Percentiles rank a stretch among this genome's conserved stretches.
These are phyloP conservation scores for Empidonax traillii DNA, from an alignment of 2,113 vertebrate species.

Conservation along the genomic window DNA sequence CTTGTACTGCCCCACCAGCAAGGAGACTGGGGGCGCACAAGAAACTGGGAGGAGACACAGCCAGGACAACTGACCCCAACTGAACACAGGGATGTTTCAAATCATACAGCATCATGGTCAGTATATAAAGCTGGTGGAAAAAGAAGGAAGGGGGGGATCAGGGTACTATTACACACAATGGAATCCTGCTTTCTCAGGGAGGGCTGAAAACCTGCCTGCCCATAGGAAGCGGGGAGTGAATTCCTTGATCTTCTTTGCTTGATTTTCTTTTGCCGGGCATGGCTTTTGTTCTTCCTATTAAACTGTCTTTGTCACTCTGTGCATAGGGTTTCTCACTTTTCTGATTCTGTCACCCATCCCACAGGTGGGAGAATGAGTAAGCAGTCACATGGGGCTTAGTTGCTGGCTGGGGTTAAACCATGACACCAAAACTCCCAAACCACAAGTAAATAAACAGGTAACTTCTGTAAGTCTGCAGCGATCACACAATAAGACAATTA, in stretches of 20 bases:
- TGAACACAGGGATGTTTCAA: neutral
- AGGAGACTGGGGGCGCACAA: fast-evolving
- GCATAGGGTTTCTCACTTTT: neutral
- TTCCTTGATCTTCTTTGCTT: neutral
- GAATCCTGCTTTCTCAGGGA: neutral
- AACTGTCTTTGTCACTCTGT: neutral
- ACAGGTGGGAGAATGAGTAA: fast-evolving
- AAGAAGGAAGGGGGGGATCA: neutral
- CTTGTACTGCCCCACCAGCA: no score
- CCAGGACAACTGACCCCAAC: neutral
- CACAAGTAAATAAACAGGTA: neutral
- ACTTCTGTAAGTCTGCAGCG: neutral
- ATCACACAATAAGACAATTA: neutral
- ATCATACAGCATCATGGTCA: neutral
- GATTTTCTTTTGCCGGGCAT: no score
- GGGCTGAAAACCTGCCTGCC: neutral
- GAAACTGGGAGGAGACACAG: neutral
- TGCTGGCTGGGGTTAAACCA: neutral
- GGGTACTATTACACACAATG: neutral
- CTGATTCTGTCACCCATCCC: neutral
- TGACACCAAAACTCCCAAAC: neutral
- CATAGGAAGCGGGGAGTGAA: neutral
- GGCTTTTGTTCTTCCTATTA: neutral
- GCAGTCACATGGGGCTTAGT: neutral
- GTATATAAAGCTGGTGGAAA: neutral